Percentiles rank a stretch among this genome's conserved stretches.
These are phyloP conservation scores for Synanthedon myopaeformis DNA, from an alignment of 2,888 invertebrate genomes.

Conservation along the genomic window DNA sequence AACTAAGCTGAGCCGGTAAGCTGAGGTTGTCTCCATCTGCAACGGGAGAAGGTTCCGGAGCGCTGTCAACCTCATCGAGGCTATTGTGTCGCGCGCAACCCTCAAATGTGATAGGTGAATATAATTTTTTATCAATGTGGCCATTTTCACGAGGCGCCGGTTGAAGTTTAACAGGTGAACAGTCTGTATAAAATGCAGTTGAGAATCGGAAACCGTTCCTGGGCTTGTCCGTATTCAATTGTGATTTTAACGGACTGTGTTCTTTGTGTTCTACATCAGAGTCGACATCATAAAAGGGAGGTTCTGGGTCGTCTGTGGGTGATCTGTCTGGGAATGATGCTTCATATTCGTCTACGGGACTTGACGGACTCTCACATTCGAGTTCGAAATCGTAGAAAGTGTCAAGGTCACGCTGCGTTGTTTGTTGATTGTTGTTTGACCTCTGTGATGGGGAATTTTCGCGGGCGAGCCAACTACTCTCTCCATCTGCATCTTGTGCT, in stretches of 20 bases:
- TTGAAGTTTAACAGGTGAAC: conserved; percentile 52
- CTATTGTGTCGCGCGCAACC: conserved; percentile 56
- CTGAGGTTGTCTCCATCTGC: conserved; percentile 27
- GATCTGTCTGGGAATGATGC: conserved; percentile 67
- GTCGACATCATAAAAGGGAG: conserved; percentile 65
- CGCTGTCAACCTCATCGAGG: conserved; percentile 48
- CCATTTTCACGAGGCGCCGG: conserved; percentile 57
- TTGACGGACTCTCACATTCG: conserved; percentile 76
- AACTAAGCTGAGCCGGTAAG: conserved; percentile 23
- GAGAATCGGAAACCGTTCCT: conserved; percentile 62
- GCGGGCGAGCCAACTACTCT: conserved; percentile 50
- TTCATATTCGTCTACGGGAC: conserved; percentile 73
- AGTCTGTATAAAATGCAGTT: conserved; percentile 49
- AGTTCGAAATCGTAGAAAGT: conserved; percentile 75
- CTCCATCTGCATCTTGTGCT: conserved; percentile 54
- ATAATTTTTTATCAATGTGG: conserved; percentile 47
- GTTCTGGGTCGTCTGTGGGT: conserved; percentile 65
- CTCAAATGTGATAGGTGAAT: conserved; percentile 60
- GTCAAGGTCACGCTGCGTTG: conserved; percentile 56
- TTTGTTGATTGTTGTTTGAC: conserved; percentile 21
- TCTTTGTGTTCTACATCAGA: conserved; percentile 52
- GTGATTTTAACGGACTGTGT: conserved; percentile 34
- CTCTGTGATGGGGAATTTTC: conserved; percentile 24
- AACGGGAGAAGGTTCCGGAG: conserved; percentile 16
- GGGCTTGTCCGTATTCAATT: conserved; percentile 55